Evolutionary conservation across 1,140 invertebrate species (phyloP).

Genomic region (Harpegnathos saltator): DNA sequence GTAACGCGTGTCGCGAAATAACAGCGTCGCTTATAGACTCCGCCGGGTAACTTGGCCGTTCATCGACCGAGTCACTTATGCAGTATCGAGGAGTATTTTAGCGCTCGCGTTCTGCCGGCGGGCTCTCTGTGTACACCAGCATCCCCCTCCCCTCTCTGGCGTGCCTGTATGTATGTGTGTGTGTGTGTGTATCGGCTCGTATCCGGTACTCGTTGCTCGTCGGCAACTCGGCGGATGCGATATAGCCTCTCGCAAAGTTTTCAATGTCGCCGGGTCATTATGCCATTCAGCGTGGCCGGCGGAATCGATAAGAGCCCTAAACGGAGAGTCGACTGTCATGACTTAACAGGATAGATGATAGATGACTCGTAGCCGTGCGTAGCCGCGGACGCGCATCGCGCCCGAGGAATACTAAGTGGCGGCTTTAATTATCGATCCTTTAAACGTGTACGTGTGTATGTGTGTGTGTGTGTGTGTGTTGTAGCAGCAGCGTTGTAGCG

Average conservation of each 20-base stretch:
- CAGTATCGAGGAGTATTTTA: slow-evolving; percentile 31
- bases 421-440: slow-evolving; percentile 5
- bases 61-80: slow-evolving; percentile 55
- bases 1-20: slow-evolving; percentile 5
- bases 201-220: slow-evolving; percentile 45
- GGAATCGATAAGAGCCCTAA: slow-evolving; percentile 56
- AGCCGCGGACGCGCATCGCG: not conserved
- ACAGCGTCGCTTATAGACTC: slow-evolving; percentile 11
- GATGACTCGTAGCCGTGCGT: not conserved
- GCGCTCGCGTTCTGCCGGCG: not conserved
- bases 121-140: not conserved
- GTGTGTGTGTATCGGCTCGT: slow-evolving; percentile 21
- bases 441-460: too few relatives aligned
- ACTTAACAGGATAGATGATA: not conserved
- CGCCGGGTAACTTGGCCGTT: slow-evolving; percentile 52
- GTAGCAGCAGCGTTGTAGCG: too few relatives aligned
- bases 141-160: not conserved
- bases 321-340: not conserved
- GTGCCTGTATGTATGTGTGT: slow-evolving; percentile 57
- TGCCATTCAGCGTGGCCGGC: slow-evolving; percentile 23
- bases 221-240: slow-evolving; percentile 49
- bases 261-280: slow-evolving; percentile 67
- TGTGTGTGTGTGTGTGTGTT: too few relatives aligned
- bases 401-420: not conserved
- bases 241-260: slow-evolving; percentile 58